Percentiles rank a stretch among this genome's conserved stretches.
phyloP scores from a whole-genome alignment of 1,140 invertebrate genomes.

The Radopholus similis region DNA sequence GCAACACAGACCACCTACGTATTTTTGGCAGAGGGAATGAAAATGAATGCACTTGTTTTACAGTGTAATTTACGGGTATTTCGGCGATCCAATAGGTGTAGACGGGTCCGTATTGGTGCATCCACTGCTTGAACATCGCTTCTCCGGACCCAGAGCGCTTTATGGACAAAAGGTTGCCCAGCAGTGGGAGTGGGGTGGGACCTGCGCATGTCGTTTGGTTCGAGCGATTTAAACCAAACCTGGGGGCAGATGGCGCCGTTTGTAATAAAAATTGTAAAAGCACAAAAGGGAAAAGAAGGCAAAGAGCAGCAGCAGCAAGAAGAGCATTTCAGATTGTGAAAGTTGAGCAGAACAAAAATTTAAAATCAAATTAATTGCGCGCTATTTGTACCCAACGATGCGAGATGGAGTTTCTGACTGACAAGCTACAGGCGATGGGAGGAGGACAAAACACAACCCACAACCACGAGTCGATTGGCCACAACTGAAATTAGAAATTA shows the following conservation, averaged over 20 bases:
- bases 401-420: no score
- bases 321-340: neutral
- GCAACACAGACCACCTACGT: constrained; percentile 16
- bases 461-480: no score
- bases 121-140: constrained; percentile 20
- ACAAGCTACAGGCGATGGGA: no score
- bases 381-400: no score
- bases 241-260: constrained; percentile 30
- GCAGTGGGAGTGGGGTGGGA: constrained; percentile 22
- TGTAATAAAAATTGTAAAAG: constrained; percentile 45
- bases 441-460: no score
- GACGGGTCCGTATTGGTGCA: constrained; percentile 28
- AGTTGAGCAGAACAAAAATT: no score
- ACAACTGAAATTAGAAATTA: no score
- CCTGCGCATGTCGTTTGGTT: constrained; percentile 5
- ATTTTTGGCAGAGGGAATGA: neutral
- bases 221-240: neutral
- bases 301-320: neutral
- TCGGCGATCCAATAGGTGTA: constrained; percentile 32
- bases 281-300: neutral
- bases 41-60: constrained; percentile 1
- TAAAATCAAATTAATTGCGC: no score
- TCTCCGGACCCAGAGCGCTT: constrained; percentile 8
- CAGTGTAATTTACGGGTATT: constrained; percentile 18
- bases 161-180: constrained; percentile 20